Conservation (phyloP, 2,888 invertebrate species). For the Chloroclystis v-ata region DNA sequence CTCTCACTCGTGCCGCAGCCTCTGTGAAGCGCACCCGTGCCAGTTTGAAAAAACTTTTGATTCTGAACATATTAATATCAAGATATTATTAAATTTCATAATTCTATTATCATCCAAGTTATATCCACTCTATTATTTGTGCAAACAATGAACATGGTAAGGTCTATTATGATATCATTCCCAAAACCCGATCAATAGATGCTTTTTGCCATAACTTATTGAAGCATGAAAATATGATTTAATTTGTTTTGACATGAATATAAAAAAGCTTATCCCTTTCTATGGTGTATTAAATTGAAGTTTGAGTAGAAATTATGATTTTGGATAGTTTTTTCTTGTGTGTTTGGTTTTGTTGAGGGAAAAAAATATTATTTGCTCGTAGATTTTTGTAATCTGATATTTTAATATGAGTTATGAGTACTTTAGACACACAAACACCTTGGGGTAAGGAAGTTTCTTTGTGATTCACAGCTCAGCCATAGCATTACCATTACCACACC, state of each 20-base stretch:
- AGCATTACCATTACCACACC: conserved; percentile 43
- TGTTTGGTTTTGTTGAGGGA: conserved; percentile 18
- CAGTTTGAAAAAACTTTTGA: conserved; percentile 43
- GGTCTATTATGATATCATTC: conserved; percentile 62
- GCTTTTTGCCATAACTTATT: conserved; percentile 53
- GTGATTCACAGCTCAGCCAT: conserved; percentile 28
- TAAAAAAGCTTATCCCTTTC: conserved; percentile 51
- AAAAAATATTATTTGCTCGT: conserved; percentile 17
- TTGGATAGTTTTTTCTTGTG: conserved; percentile 17
- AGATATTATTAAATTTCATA: conserved; percentile 47
- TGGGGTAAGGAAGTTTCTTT: conserved; percentile 28
- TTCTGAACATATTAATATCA: conserved; percentile 45
- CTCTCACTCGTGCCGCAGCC: conserved; percentile 61
- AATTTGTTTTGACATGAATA: conserved; percentile 73
- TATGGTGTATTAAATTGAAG: conserved; percentile 27
- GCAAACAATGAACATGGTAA: conserved; percentile 73
- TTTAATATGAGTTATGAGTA: conserved; percentile 31
- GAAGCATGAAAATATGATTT: conserved; percentile 73
- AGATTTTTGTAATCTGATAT: conserved; percentile 55
- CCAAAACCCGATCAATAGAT: conserved; percentile 38
- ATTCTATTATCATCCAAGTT: conserved; percentile 55
- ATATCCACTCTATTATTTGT: conserved; percentile 58
- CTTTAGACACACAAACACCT: conserved; percentile 36
- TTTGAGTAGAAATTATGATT: conserved; percentile 22
- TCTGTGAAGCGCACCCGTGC: conserved; percentile 62